Evolutionary conservation across 2,113 vertebrate species (phyloP).

Genomic region (Heliornis fulica): DNA sequence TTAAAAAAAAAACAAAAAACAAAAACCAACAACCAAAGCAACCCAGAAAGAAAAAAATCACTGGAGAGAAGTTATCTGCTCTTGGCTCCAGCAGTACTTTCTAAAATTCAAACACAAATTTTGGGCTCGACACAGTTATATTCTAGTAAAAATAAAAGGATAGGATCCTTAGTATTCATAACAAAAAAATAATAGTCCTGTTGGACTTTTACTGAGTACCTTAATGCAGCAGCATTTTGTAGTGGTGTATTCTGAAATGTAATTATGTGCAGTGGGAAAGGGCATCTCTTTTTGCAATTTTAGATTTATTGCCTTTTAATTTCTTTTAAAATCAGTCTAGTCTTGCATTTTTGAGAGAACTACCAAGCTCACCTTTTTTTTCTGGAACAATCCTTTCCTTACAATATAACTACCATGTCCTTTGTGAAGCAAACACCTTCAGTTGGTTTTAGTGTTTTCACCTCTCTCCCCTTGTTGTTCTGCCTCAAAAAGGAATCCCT

Average conservation of each 20-base stretch:
- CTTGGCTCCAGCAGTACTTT: not conserved
- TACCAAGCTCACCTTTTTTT: not conserved
- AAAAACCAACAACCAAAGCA: too few relatives aligned
- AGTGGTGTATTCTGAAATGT: not conserved
- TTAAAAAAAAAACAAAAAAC: not conserved
- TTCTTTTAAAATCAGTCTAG: not conserved
- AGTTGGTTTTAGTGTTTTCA: not conserved
- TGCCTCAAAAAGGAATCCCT: not conserved
- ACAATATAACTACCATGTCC: not conserved
- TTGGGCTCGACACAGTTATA: not conserved
- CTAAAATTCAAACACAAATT: constrained; percentile 12
- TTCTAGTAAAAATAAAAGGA: not conserved
- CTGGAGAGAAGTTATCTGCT: not conserved
- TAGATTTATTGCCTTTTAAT: not conserved
- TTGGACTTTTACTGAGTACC: not conserved
- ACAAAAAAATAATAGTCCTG: not conserved
- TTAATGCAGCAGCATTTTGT: not conserved
- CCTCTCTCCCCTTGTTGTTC: not conserved
- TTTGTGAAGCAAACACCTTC: not conserved
- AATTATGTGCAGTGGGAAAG: not conserved
- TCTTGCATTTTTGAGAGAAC: not conserved
- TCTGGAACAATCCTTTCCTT: not conserved
- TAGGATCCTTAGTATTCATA: constrained; percentile 23
- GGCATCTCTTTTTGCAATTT: not conserved
- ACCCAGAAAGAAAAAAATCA: not conserved